A percentile compares a stretch with the other conserved stretches of the same genome.
Conservation (phyloP, 64 coral and sea anemone species). For the Actinia equina region DNA sequence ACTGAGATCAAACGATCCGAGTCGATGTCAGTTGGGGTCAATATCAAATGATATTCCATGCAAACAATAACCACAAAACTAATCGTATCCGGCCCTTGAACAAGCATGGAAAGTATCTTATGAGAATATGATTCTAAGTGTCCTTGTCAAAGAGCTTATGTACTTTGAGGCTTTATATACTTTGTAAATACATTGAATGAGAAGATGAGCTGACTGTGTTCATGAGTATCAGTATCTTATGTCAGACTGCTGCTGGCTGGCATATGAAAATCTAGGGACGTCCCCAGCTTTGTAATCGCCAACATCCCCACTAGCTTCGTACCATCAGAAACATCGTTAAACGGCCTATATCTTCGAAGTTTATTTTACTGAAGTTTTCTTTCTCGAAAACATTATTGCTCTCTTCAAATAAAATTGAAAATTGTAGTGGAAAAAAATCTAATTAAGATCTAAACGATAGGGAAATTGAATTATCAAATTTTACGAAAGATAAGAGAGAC, state of each 20-base stretch:
- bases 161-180: background rate
- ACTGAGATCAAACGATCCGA: conserved; percentile 1
- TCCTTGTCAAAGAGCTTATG: conserved; percentile 4
- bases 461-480: background rate
- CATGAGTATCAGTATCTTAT: background rate
- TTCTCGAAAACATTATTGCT: background rate
- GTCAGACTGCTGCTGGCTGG: background rate
- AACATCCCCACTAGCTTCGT: no score
- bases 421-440: background rate
- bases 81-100: conserved; percentile 28
- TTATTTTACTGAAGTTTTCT: no score
- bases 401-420: background rate
- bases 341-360: no score
- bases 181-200: background rate
- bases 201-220: background rate
- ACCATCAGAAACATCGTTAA: no score
- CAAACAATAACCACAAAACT: conserved; percentile 4
- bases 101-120: background rate
- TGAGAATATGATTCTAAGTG: background rate
- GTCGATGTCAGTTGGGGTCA: background rate
- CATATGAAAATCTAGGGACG: no score
- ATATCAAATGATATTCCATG: background rate
- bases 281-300: no score
- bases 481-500: background rate
- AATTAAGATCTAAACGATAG: background rate